Conservation (phyloP, 2,113 vertebrate genomes). For the Labeo catla region DNA sequence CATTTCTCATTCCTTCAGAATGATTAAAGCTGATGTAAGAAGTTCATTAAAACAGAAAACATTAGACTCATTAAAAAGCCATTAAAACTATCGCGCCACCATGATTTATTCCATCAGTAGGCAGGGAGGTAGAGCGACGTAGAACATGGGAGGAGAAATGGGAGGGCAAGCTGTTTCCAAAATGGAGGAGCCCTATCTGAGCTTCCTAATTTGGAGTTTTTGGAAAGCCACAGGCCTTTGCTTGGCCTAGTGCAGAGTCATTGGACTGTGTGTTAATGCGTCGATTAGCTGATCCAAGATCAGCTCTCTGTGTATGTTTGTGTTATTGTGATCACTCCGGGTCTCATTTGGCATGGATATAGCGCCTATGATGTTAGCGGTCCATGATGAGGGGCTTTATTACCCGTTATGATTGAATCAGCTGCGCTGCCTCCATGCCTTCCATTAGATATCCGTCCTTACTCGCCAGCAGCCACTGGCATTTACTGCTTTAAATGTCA, state of each 20-base stretch:
- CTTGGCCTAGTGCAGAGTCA: constrained; percentile 19
- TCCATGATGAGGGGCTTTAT: constrained; percentile 55
- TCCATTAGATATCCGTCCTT: constrained; percentile 66
- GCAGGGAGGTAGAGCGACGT: constrained; percentile 72
- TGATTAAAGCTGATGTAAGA: constrained; percentile 92
- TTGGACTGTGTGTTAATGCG: constrained; percentile 34
- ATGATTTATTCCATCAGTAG: constrained; percentile 85
- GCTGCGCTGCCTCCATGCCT: constrained; percentile 58
- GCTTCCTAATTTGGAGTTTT: constrained; percentile 55
- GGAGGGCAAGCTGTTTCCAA: constrained; percentile 46
- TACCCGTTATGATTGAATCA: constrained; percentile 63
- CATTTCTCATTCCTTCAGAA: constrained; percentile 89
- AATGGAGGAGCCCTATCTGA: constrained; percentile 59
- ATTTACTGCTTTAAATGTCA: constrained; percentile 72
- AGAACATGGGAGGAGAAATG: constrained; percentile 52
- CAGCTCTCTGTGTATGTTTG: constrained; percentile 34
- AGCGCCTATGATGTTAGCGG: constrained; percentile 39
- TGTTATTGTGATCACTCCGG: constrained; percentile 53
- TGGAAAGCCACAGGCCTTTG: neutral
- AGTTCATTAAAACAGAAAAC: constrained; percentile 96
- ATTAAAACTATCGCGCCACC: constrained; percentile 87
- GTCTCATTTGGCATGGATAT: constrained; percentile 50
- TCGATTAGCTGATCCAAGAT: constrained; percentile 45
- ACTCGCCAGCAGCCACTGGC: constrained; percentile 63
- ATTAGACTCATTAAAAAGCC: constrained; percentile 95